Evolutionary conservation across 2,888 invertebrate genomes (phyloP).

Genomic region (Patella pellucida): DNA sequence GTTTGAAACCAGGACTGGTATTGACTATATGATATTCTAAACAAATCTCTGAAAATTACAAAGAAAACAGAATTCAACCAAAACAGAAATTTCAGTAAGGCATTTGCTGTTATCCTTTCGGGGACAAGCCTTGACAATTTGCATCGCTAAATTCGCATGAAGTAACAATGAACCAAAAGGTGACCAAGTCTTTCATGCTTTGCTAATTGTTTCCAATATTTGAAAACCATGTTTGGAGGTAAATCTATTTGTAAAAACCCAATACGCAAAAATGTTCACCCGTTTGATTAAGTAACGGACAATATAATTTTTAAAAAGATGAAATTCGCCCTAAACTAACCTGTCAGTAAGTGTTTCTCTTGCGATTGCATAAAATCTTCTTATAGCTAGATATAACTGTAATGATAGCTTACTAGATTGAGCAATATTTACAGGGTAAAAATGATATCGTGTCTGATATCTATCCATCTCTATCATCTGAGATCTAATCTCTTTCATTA

Average conservation of each 20-base stretch:
- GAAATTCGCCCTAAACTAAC: constrained; percentile 32
- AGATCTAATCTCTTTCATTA: constrained; percentile 46
- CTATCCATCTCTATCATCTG: constrained; percentile 60
- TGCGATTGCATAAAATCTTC: constrained; percentile 49
- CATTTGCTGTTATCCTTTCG: too few relatives aligned
- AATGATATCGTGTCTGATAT: constrained; percentile 61
- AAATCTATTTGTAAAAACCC: too few relatives aligned
- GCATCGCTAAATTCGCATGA: too few relatives aligned
- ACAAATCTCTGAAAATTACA: constrained; percentile 56
- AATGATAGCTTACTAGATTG: constrained; percentile 57
- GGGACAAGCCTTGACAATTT: too few relatives aligned
- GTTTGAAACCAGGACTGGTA: constrained; percentile 67
- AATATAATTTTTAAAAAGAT: neutral
- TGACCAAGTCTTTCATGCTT: too few relatives aligned
- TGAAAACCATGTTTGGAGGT: too few relatives aligned
- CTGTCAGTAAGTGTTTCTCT: constrained; percentile 55
- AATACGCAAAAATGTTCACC: too few relatives aligned
- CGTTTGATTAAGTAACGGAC: too few relatives aligned
- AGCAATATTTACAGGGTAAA: constrained; percentile 56
- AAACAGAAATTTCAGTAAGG: neutral
- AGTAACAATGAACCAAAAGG: too few relatives aligned
- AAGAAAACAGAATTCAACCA: neutral
- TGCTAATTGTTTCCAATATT: too few relatives aligned
- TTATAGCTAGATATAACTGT: constrained; percentile 54
- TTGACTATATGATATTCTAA: constrained; percentile 51